Evolutionary conservation across 2,888 invertebrate species (phyloP).

Genomic region (Gari tellinella): DNA sequence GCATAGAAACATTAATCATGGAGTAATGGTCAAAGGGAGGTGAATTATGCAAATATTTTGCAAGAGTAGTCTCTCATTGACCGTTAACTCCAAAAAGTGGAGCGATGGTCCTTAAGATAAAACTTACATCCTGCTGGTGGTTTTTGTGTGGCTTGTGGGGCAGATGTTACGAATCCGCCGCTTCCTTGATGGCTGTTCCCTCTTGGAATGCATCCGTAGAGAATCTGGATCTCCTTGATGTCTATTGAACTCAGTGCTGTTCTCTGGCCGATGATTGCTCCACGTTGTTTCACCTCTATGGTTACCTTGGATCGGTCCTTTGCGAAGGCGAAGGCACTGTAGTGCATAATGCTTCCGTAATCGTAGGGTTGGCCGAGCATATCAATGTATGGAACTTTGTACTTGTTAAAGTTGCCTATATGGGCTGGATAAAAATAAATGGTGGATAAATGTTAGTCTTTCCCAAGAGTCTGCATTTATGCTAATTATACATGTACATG

Average conservation of each 20-base stretch:
- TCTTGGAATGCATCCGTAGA: conserved; percentile 80
- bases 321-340: conserved; percentile 86
- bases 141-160: conserved; percentile 32
- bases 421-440: conserved; percentile 54
- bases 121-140: conserved; percentile 34
- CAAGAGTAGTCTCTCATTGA: no score
- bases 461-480: no score
- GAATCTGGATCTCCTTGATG: conserved; percentile 83
- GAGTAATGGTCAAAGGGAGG: no score
- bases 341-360: conserved; percentile 92
- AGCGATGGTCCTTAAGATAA: no score
- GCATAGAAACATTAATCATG: no score
- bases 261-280: conserved; percentile 87
- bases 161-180: conserved; percentile 31
- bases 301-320: conserved; percentile 85
- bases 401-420: conserved; percentile 70
- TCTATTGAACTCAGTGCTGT: conserved; percentile 82
- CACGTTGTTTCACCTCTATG: conserved; percentile 84
- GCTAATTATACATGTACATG: no score
- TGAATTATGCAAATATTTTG: no score
- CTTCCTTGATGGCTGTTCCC: not conserved
- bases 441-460: no score
- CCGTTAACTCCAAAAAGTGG: no score
- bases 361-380: conserved; percentile 87
- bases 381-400: conserved; percentile 59